Percentiles rank a stretch among this genome's conserved stretches.
phyloP scores from a whole-genome alignment of 2,888 invertebrate genomes.

The Frankliniella fusca region DNA sequence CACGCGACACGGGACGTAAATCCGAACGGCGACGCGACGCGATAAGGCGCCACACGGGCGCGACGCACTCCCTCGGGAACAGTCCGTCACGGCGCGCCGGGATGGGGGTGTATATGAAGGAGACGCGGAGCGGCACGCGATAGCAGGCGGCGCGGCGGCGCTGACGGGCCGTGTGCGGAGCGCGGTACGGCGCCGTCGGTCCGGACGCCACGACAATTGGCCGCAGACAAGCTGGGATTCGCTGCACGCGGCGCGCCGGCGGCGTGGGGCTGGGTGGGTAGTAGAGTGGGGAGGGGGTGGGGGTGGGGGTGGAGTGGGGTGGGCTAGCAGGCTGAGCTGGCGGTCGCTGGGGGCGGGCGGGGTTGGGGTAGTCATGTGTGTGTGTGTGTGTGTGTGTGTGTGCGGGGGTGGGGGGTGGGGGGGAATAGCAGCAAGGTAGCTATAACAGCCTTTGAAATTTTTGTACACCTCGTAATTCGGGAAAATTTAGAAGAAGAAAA shows the following conservation, averaged over 20 bases:
- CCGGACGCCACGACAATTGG: slow-evolving; percentile 23
- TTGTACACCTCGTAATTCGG: too few relatives aligned
- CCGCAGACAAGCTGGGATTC: slow-evolving; percentile 25
- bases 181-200: neutral
- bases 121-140: neutral
- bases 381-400: too few relatives aligned
- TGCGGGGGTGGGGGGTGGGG: too few relatives aligned
- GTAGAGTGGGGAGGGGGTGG: neutral
- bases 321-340: neutral
- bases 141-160: neutral
- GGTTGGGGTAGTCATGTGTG: neutral
- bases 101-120: neutral
- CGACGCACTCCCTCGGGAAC: neutral
- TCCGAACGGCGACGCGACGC: too few relatives aligned
- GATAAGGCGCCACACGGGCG: too few relatives aligned
- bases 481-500: too few relatives aligned
- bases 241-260: neutral
- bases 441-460: too few relatives aligned
- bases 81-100: neutral
- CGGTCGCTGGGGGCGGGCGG: neutral
- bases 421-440: too few relatives aligned
- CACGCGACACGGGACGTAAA: neutral
- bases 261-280: neutral
- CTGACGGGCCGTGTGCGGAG: neutral
- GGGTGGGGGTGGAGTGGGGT: neutral